Percentiles rank a stretch among this genome's conserved stretches.
Conservation (phyloP, 1,140 invertebrate species). For the Drosophila chauvacae region DNA sequence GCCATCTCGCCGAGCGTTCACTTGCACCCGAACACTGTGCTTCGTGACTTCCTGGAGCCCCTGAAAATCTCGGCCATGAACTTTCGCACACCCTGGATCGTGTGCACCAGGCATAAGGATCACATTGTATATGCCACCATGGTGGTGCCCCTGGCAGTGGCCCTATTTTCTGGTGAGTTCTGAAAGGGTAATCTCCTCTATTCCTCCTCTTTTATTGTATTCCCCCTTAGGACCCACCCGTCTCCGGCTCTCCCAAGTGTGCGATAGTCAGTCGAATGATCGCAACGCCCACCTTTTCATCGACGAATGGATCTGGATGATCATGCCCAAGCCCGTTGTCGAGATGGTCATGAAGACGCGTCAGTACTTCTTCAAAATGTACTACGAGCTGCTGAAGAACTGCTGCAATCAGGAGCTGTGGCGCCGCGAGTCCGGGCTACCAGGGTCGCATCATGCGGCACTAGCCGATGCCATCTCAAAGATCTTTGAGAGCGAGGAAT, state of each 20-base stretch:
- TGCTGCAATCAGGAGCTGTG: slow-evolving; percentile 55
- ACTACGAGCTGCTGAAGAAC: slow-evolving; percentile 55
- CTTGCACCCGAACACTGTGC: slow-evolving; percentile 87
- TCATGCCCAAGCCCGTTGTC: slow-evolving; percentile 88
- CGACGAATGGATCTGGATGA: slow-evolving; percentile 93
- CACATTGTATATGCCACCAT: slow-evolving; percentile 91
- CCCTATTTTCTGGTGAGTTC: slow-evolving; percentile 86
- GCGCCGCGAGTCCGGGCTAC: slow-evolving; percentile 10
- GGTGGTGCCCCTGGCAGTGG: slow-evolving; percentile 92
- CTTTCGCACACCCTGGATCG: slow-evolving; percentile 92
- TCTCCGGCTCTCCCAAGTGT: slow-evolving; percentile 22
- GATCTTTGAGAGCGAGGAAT: slow-evolving; percentile 61
- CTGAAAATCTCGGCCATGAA: slow-evolving; percentile 79
- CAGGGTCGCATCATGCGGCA: slow-evolving; percentile 1
- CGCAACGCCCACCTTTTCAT: slow-evolving; percentile 81
- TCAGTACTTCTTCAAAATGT: slow-evolving; percentile 89
- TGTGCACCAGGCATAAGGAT: slow-evolving; percentile 93
- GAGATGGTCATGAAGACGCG: slow-evolving; percentile 89
- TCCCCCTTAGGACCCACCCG: slow-evolving; percentile 25
- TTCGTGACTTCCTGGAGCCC: slow-evolving; percentile 85
- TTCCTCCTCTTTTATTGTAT: background rate
- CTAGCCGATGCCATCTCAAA: slow-evolving; percentile 48
- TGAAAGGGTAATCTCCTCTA: no score
- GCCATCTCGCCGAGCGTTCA: slow-evolving; percentile 33
- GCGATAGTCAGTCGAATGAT: slow-evolving; percentile 13